Base-by-base conservation (phyloP, 2,888 invertebrate genomes). In the Stictocephala bisonia region DNA sequence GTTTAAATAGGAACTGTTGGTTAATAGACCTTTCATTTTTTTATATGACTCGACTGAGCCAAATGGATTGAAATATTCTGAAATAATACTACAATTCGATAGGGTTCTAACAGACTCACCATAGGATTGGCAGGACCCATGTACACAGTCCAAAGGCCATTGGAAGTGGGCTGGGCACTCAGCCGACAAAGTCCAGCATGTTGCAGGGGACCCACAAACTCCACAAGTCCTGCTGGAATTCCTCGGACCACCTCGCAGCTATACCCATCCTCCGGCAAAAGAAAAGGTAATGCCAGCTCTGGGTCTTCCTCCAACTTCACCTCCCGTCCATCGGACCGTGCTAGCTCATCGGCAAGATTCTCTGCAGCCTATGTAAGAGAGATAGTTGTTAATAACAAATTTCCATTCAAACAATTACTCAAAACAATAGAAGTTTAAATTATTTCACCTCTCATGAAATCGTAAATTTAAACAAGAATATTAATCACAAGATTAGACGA, bases 191-290 rank as follows among this genome's bases (percentile, higher is more conserved):
- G 88, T 7, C 95, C 95, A 29, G 93, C 92, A 64, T 90, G 90
- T 83, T 94, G 93, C 35, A 96, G 85, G 0, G 94, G 94, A 76
- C 91, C 91, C 40, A 96, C 85, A 82, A 96, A 96, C 84, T 96
- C 95, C 0, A 94, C 92, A 48, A 97, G 86, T 0, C 96, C 81
- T 0, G 97, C 96, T 31, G 98, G 98, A 73, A 99, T 93, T 53
- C 97, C 97, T 75, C 94, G 88, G 67, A 96, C 95, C 72, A 97
- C 95, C 85, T 99, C 98, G 82, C 96, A 97, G 82, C 97, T 97
- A 86, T 97, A 98, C 20, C 97, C 99, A 85, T 99, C 99, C 82
- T 98, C 97, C 0, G 99, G 99, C 72, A 99, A 88, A 58, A 99
- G 86, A 79, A 99, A 91, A 0, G 96, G 96, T 71, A 98, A 87